These are phyloP conservation scores for Sardina pilchardus DNA, from an alignment of 2,113 vertebrate species.

Conservation along the genomic window DNA sequence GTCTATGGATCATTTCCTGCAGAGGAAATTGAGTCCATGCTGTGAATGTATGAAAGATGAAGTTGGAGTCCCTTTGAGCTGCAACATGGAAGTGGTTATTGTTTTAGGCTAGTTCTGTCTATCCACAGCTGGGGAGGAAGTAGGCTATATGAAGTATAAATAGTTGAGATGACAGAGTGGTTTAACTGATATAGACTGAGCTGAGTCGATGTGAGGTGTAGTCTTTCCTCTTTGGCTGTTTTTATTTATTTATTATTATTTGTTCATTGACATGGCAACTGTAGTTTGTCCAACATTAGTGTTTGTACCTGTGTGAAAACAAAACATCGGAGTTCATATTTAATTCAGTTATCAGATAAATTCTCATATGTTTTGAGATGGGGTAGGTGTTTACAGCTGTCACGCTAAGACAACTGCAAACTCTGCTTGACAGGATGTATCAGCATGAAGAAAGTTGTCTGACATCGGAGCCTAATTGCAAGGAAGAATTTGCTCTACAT, in stretches of 20 bases:
- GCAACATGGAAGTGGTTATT: slow-evolving; percentile 61
- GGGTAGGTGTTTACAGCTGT: neutral
- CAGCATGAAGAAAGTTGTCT: neutral
- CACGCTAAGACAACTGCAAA: neutral
- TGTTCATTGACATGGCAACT: slow-evolving; percentile 2
- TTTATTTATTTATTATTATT: no score
- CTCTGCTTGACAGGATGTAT: neutral
- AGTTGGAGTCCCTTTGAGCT: slow-evolving; percentile 16
- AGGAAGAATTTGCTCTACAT: neutral
- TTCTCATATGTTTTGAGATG: neutral
- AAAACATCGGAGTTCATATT: neutral
- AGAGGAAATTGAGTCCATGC: slow-evolving; percentile 29
- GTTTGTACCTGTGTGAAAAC: neutral
- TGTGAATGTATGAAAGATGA: slow-evolving; percentile 36
- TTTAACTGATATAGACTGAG: slow-evolving; percentile 9
- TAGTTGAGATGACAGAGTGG: slow-evolving; percentile 48
- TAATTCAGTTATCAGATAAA: neutral
- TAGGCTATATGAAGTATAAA: slow-evolving; percentile 29
- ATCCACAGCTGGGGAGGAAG: slow-evolving; percentile 76
- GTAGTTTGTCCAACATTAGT: neutral
- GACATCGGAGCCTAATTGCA: neutral
- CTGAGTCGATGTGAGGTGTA: neutral
- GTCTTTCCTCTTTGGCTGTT: neutral
- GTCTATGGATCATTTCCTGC: slow-evolving; percentile 44
- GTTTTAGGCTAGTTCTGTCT: slow-evolving; percentile 62